Evolutionary conservation across 92 coral and sea anemone species (phyloP), one percentile per base, ranked within the genome.

Genomic region (Muricea muricata): DNA sequence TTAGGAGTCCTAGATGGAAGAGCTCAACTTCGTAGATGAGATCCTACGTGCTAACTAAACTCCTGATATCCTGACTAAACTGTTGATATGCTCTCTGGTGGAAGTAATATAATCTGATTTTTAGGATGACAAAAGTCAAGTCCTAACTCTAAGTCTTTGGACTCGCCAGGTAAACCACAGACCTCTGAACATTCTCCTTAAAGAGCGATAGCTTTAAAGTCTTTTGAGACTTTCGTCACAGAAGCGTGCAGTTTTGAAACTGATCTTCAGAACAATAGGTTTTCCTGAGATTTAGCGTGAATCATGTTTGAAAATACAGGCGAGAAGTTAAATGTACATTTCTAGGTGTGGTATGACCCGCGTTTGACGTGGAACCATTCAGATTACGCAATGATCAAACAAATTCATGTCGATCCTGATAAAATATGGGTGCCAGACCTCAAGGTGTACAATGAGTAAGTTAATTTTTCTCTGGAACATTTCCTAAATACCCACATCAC

Each of bases 41-140:
- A n/a, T n/a, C n/a, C n/a, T n/a, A n/a, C n/a, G n/a, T n/a, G n/a
- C n/a, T n/a, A n/a, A n/a, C n/a, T n/a, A n/a, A n/a, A n/a, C n/a
- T n/a, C n/a, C n/a, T n/a, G n/a, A n/a, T n/a, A n/a, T n/a, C n/a
- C n/a, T n/a, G n/a, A n/a, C n/a, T n/a, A n/a, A n/a, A n/a, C n/a
- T n/a, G n/a, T 5, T n/a, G 40, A 81, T 47, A 25, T 18, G 12
- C n/a, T 12, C 14, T n/a, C 20, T n/a, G 26, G 25, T 79, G n/a
- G 6, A 58, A 58, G 21, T 31, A 33, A 65, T 12, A 35, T 55
- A 45, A 4, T 68, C 48, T 78, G 30, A 1, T 28, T 21, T 78
- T 79, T 86, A 96, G 99, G 95, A 96, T 68, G 99, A 96, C 82
- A 93, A 90, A 85, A 96, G 90, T 68, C 99, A 96, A 82, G 89